These are phyloP conservation scores for Baronia brevicornis DNA, from an alignment of 2,888 invertebrate genomes.

Conservation along the genomic window DNA sequence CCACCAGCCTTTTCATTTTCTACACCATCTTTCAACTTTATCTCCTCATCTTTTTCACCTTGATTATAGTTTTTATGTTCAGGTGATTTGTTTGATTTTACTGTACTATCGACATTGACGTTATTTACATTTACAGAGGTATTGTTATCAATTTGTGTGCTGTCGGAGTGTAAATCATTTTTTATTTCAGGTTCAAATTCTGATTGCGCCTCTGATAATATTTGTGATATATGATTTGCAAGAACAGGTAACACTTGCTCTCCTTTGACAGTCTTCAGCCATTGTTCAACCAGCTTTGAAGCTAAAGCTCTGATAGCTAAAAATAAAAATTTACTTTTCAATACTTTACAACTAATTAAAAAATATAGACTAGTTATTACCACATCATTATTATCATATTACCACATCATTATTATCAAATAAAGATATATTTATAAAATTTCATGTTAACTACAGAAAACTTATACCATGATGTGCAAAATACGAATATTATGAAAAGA, in stretches of 20 bases:
- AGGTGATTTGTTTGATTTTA: slow-evolving; percentile 18
- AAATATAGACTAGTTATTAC: no score
- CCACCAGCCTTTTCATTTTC: no score
- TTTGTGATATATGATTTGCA: slow-evolving; percentile 52
- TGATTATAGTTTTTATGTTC: slow-evolving; percentile 1
- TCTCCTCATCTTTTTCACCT: slow-evolving; percentile 11
- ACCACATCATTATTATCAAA: no score
- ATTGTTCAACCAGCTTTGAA: slow-evolving; percentile 88
- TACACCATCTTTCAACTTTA: slow-evolving; percentile 31
- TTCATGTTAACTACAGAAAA: no score
- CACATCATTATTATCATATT: no score
- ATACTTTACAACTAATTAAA: slow-evolving; percentile 8
- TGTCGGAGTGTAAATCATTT: slow-evolving; percentile 16
- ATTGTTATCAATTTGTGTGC: slow-evolving; percentile 21
- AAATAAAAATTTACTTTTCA: slow-evolving; percentile 34
- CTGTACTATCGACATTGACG: slow-evolving; percentile 15
- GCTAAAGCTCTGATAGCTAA: slow-evolving; percentile 86
- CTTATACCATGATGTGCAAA: no score
- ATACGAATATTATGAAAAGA: no score
- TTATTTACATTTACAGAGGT: slow-evolving; percentile 19
- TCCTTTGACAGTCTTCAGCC: slow-evolving; percentile 92
- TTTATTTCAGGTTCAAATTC: slow-evolving; percentile 29
- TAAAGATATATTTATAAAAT: no score
- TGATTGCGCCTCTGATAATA: slow-evolving; percentile 41
- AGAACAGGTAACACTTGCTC: slow-evolving; percentile 72